Evolutionary conservation across 2,797 vertebrate genomes (phyloP).

Genomic region (Sarcophilus harrisii): DNA sequence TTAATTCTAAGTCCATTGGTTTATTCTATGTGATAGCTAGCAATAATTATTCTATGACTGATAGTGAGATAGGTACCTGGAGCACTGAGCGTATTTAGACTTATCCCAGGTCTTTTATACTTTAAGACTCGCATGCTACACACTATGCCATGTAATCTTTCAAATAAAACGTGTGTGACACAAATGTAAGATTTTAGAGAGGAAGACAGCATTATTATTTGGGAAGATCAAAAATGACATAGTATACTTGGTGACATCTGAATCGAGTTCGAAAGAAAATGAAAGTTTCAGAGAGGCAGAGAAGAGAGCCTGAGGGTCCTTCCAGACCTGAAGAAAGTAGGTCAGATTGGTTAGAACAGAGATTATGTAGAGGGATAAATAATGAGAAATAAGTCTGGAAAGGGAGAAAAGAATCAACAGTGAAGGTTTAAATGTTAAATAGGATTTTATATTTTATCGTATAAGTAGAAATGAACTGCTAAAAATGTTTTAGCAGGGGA

Average conservation of each 20-base stretch:
- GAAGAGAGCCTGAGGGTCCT: background rate
- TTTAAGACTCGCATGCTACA: background rate
- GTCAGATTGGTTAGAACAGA: background rate
- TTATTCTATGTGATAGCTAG: background rate
- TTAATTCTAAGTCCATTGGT: background rate
- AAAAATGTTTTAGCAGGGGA: background rate
- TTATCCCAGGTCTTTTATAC: background rate
- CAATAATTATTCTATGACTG: background rate
- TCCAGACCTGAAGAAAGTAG: background rate
- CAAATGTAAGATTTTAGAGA: background rate
- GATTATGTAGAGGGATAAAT: background rate
- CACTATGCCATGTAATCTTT: background rate
- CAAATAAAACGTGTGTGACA: background rate
- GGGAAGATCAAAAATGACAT: background rate
- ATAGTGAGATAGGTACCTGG: background rate
- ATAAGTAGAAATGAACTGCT: background rate
- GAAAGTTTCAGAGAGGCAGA: background rate
- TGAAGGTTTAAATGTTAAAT: background rate
- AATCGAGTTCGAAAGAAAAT: background rate
- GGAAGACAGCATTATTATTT: background rate
- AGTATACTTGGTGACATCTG: background rate
- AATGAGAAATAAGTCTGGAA: background rate
- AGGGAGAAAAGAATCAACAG: background rate
- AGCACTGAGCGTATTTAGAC: background rate
- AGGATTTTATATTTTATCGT: background rate